phyloP scores from a whole-genome alignment of 2,888 invertebrate species.

The Aradus depressus region DNA sequence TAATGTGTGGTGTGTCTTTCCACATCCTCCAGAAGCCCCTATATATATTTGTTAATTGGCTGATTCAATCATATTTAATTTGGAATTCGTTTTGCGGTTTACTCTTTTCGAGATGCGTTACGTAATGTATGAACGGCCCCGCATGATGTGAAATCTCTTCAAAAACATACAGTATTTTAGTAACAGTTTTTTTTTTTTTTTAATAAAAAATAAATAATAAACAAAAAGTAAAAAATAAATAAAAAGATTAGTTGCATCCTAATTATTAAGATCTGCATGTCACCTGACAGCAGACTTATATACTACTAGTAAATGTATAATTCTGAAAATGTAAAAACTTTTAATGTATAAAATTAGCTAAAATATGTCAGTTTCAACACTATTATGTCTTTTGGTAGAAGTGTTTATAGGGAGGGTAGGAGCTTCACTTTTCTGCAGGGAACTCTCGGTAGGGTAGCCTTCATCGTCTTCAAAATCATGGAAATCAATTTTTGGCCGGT shows the following conservation, averaged over 20 bases:
- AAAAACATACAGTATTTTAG: too few species aligned
- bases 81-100: too few species aligned
- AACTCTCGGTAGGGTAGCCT: slow-evolving; percentile 6
- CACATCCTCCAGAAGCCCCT: too few species aligned
- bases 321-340: background rate
- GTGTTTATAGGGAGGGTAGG: slow-evolving; percentile 2
- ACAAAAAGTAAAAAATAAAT: too few species aligned
- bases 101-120: too few species aligned
- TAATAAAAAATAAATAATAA: too few species aligned
- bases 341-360: slow-evolving; percentile 6
- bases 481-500: slow-evolving; percentile 59
- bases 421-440: slow-evolving; percentile 2
- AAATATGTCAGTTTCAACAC: slow-evolving; percentile 27
- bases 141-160: too few species aligned
- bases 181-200: slow-evolving; percentile 10
- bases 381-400: slow-evolving; percentile 15
- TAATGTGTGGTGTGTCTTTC: too few species aligned
- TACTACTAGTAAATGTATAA: background rate
- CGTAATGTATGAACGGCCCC: too few species aligned
- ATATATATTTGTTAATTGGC: too few species aligned
- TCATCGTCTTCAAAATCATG: slow-evolving; percentile 59
- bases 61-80: too few species aligned
- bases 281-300: background rate
- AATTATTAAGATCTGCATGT: background rate
- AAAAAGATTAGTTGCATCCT: background rate